These are phyloP conservation scores for Enteromius argenteus DNA, from an alignment of 2,797 vertebrate genomes.

Conservation along the genomic window DNA sequence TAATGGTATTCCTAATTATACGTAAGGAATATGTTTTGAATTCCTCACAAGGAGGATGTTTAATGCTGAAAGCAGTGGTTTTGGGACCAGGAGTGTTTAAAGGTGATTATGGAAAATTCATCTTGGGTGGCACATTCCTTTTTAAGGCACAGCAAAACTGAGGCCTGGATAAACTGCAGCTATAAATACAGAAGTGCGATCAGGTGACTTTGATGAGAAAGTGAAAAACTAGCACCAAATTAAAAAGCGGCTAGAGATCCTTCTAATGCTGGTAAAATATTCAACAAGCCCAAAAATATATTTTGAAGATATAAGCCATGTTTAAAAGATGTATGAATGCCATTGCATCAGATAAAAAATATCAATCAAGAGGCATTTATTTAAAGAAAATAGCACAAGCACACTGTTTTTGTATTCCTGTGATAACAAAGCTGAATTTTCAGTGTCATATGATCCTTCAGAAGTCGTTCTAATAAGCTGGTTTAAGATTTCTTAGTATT, in stretches of 20 bases:
- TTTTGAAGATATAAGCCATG: not conserved
- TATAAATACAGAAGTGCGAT: slow-evolving; percentile 43
- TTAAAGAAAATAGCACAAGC: not conserved
- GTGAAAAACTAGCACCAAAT: slow-evolving; percentile 35
- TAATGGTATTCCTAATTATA: slow-evolving; percentile 33
- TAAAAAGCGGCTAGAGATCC: slow-evolving; percentile 39
- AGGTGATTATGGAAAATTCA: slow-evolving; percentile 42
- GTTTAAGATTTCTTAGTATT: not conserved
- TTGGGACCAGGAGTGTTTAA: slow-evolving; percentile 28
- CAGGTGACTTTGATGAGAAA: slow-evolving; percentile 43
- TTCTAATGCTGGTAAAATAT: not conserved
- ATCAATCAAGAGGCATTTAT: not conserved
- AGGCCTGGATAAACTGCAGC: slow-evolving; percentile 1
- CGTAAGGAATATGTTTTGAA: slow-evolving; percentile 34
- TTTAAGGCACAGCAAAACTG: slow-evolving; percentile 11
- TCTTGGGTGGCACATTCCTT: slow-evolving; percentile 47
- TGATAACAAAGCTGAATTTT: not conserved
- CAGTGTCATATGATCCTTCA: not conserved
- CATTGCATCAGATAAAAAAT: not conserved
- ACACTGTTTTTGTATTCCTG: not conserved
- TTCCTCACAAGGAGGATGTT: not conserved
- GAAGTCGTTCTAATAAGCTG: not conserved
- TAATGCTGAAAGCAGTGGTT: slow-evolving; percentile 33
- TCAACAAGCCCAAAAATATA: not conserved
- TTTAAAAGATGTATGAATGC: not conserved